Base-by-base conservation (phyloP, 2,888 invertebrate species). In the Caenorhabditis drosophilae region DNA sequence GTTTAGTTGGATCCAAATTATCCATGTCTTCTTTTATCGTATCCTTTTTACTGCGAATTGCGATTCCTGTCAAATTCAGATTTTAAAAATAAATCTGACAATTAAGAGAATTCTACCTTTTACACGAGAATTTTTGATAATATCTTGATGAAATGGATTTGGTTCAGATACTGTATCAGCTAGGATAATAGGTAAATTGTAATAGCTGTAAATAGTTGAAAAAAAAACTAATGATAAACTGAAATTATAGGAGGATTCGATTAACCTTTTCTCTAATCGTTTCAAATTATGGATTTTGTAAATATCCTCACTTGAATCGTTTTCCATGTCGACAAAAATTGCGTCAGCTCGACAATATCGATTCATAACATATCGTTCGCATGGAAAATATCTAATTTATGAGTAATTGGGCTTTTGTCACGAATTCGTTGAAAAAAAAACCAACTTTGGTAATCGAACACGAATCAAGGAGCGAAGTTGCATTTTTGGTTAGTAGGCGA, bases 291-390 rank as follows among this genome's bases (percentile, higher is more conserved):
- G n/a, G n/a, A n/a, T n/a, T 26, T 63, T 63, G 20, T 63, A 63
- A 12, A 53, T 50, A 18, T 62, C 56, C 4, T 49, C 50, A n/a
- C 18, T 23, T 41, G 25, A 4, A n/a, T 35, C 15, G 20, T 31
- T 53, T 26, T 63, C 63, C 53, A 66, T 55, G 38, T 66, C 64
- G 15, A 66, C 50, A 6, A 66, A 44, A 25, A 66, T 25, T 4
- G 51, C 64, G 18, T 66, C 64, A 16, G 59, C 64, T 6, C 40
- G 41, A 4, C 51, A n/a, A 35, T 56, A 59, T 22, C 64, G 50
- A 36, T 66, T 66, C 36, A 50, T 47, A 22, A 66, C 34, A 44
- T 66, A 59, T 2, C 55, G 27, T 20, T 66, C 64, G 2, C 45
- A 45, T 34, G 36, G 46, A 26, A 66, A 66, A 35, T 48, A 59